Percentiles rank a stretch among this genome's conserved stretches.
phyloP scores from a whole-genome alignment of 2,797 vertebrate species.

The Gephyroberyx darwinii region DNA sequence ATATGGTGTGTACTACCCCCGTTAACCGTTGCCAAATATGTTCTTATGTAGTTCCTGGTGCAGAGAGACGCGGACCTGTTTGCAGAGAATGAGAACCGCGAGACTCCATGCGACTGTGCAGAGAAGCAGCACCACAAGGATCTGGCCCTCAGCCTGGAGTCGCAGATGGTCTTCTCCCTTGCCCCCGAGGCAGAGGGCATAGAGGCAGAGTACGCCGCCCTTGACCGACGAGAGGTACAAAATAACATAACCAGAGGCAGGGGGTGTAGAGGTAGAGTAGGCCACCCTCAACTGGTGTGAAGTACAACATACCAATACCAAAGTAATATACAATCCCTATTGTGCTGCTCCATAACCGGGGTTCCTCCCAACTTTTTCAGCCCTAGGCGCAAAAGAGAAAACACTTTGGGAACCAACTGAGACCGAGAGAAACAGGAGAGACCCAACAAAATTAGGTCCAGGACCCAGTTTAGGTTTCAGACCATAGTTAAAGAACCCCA shows the following conservation, averaged over 20 bases:
- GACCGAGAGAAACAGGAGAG: background rate
- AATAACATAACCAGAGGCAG: constrained; percentile 43
- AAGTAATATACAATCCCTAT: background rate
- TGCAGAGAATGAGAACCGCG: constrained; percentile 96
- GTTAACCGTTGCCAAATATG: constrained; percentile 14
- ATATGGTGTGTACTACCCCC: background rate
- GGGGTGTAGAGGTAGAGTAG: constrained; percentile 18
- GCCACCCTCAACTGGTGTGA: constrained; percentile 40
- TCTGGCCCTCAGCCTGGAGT: constrained; percentile 96
- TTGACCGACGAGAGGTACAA: constrained; percentile 95
- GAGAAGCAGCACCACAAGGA: constrained; percentile 98
- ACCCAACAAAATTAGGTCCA: background rate
- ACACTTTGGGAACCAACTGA: background rate
- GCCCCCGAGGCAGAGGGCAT: constrained; percentile 94
- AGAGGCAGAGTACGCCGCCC: constrained; percentile 96
- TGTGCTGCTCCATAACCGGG: background rate
- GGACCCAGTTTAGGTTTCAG: background rate
- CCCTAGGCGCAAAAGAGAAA: background rate
- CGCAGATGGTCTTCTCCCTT: constrained; percentile 98
- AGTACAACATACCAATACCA: constrained; percentile 1
- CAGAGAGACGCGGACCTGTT: constrained; percentile 94
- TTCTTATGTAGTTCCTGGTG: constrained; percentile 84
- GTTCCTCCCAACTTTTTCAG: too few relatives aligned
- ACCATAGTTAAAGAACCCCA: background rate
- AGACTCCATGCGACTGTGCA: constrained; percentile 98